These are phyloP conservation scores for Teleiodes luculella DNA, from an alignment of 2,888 invertebrate genomes.

Conservation along the genomic window DNA sequence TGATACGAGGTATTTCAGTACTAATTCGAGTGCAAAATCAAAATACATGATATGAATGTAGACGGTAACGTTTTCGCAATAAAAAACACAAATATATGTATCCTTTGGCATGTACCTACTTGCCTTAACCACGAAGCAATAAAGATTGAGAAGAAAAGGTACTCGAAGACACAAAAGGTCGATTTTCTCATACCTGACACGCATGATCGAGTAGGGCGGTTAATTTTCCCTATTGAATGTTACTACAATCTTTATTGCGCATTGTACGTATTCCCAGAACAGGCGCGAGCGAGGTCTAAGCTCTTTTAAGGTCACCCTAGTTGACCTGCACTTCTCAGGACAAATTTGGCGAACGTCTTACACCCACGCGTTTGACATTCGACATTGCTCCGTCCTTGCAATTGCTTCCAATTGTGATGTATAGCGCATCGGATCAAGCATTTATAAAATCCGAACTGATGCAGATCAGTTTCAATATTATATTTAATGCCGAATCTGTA, in stretches of 20 bases:
- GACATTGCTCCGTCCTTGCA: constrained; percentile 14
- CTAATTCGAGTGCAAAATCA: background rate
- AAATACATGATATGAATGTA: too few species aligned
- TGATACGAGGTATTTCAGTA: background rate
- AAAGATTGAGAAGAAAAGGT: background rate
- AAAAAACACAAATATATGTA: too few species aligned
- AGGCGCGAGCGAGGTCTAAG: too few species aligned
- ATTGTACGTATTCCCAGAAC: constrained; percentile 7
- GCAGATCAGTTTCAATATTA: background rate
- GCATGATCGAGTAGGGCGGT: constrained; percentile 1
- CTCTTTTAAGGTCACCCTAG: constrained; percentile 11
- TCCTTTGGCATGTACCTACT: too few species aligned
- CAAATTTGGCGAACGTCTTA: constrained; percentile 17
- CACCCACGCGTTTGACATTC: constrained; percentile 13
- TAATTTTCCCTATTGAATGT: constrained; percentile 4
- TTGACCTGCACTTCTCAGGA: constrained; percentile 12
- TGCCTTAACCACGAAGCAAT: too few species aligned
- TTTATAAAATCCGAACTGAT: background rate
- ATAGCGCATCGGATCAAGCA: background rate
- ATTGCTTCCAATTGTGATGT: background rate
- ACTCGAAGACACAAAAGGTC: background rate
- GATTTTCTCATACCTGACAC: background rate
- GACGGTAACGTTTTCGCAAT: too few species aligned
- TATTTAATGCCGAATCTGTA: background rate
- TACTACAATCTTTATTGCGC: too few species aligned